phyloP scores from a whole-genome alignment of 2,797 vertebrate genomes.

The Neosalanx taihuensis region DNA sequence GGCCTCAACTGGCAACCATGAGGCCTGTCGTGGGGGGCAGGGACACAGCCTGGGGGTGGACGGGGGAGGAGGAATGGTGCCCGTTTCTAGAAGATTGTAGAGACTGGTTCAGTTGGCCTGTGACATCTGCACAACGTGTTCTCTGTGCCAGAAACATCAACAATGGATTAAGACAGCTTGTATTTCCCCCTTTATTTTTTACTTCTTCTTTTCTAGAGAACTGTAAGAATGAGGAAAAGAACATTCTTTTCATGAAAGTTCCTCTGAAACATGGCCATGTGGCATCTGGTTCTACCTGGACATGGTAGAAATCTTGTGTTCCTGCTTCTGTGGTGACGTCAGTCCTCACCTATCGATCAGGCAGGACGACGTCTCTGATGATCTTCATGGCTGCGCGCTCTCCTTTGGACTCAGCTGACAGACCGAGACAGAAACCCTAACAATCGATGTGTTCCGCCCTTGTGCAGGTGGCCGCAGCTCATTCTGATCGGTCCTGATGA shows the following conservation, averaged over 20 bases:
- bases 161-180: too few relatives aligned
- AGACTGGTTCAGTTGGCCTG: neutral
- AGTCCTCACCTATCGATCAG: too few relatives aligned
- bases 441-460: constrained; percentile 37
- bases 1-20: constrained; percentile 41
- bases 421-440: neutral
- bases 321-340: too few relatives aligned
- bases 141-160: neutral
- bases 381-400: too few relatives aligned
- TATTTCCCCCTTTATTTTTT: too few relatives aligned
- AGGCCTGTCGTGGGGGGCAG: neutral
- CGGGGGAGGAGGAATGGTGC: too few relatives aligned
- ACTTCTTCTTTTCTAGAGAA: neutral
- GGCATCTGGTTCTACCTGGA: too few relatives aligned
- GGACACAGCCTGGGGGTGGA: neutral
- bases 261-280: too few relatives aligned
- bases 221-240: neutral
- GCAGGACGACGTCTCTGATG: too few relatives aligned
- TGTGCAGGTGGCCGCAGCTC: constrained; percentile 60
- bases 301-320: too few relatives aligned
- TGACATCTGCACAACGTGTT: neutral
- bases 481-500: constrained; percentile 70
- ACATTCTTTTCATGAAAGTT: too few relatives aligned
- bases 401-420: neutral
- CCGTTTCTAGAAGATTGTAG: neutral